Evolutionary conservation across 2,797 vertebrate genomes (phyloP), one percentile per base, ranked within the genome.

Genomic region (Betta splendens): DNA sequence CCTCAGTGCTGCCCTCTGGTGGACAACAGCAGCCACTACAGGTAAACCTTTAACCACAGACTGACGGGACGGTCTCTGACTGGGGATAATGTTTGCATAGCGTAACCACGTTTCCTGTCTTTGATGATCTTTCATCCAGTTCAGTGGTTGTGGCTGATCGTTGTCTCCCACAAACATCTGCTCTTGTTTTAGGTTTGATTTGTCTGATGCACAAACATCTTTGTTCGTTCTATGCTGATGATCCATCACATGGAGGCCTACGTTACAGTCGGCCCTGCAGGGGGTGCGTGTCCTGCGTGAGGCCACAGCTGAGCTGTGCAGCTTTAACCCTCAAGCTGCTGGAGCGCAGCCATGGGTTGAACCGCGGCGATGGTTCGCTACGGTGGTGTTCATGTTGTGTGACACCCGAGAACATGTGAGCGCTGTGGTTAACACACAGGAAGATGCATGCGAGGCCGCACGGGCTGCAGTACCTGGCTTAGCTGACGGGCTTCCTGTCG

Each of bases 391-490:
- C 12, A 2, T 6, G 5, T 22, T 15, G 49, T 18, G 23, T 20
- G 26, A 11, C 23, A 37, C 37, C 8, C 13, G 43, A 21, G 48
- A 49, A 25, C 20, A 10, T 21, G 43, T 2, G 40, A 21, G 2
- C 2, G 11, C 13, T 80, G 81, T 75, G 79, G 81, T 82, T 58
- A 28, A 21, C 29, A 18, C 53, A 70, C 72, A 79, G 81, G 81
- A 84, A 84, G 77, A 51, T 61, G 20, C 36, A 25, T 28, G 5
- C 0, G 16, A 26, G 5, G 3, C 25, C 4, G n/a, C 5, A 1
- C n/a, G n/a, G 0, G 0, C 32, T 33, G 5, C 32, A 8, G 6
- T 68, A 75, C 72, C 72, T 62, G 57, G 0, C 3, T 0, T 3
- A 2, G 16, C 0, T 1, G 57, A 1, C 4, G 0, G 21, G 3